These are phyloP conservation scores for Acanthaster planci DNA, from an alignment of 35 echinoderm and acorn worm species.

Conservation along the genomic window DNA sequence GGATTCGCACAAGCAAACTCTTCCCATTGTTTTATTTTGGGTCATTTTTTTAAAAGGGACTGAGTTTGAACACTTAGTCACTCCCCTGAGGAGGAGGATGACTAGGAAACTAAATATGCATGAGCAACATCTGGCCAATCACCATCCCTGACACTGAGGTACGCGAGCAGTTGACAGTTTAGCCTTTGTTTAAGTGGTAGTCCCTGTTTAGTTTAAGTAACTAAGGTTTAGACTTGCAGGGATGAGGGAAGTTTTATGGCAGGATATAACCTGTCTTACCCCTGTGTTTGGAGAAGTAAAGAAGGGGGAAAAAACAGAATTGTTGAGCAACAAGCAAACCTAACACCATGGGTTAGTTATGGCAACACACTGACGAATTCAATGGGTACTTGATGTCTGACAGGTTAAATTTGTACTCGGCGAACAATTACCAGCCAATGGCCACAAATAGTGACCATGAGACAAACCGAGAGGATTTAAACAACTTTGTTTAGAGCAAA, in stretches of 20 bases:
- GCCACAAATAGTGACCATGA: too few species aligned
- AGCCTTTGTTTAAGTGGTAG: background rate
- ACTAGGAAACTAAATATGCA: too few species aligned
- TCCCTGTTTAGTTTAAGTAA: background rate
- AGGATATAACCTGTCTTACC: slow-evolving; percentile 14
- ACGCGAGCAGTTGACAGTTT: slow-evolving; percentile 17
- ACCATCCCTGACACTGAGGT: background rate
- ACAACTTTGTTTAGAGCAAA: too few species aligned
- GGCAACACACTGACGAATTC: background rate
- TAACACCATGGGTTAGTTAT: background rate
- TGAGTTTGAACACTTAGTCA: too few species aligned
- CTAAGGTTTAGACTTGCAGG: slow-evolving; percentile 60
- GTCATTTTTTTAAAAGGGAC: too few species aligned
- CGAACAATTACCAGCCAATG: too few species aligned
- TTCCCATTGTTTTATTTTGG: too few species aligned
- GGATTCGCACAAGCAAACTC: too few species aligned
- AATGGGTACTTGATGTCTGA: background rate
- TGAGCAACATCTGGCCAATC: background rate
- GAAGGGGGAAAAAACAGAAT: slow-evolving; percentile 37
- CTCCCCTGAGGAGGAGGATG: too few species aligned
- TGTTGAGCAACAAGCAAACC: background rate
- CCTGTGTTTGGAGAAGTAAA: slow-evolving; percentile 44
- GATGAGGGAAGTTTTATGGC: slow-evolving; percentile 36
- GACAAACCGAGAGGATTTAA: too few species aligned
- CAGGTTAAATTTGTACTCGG: too few species aligned